Evolutionary conservation across 2,888 invertebrate genomes (phyloP).

Genomic region (Saturnia pavonia): DNA sequence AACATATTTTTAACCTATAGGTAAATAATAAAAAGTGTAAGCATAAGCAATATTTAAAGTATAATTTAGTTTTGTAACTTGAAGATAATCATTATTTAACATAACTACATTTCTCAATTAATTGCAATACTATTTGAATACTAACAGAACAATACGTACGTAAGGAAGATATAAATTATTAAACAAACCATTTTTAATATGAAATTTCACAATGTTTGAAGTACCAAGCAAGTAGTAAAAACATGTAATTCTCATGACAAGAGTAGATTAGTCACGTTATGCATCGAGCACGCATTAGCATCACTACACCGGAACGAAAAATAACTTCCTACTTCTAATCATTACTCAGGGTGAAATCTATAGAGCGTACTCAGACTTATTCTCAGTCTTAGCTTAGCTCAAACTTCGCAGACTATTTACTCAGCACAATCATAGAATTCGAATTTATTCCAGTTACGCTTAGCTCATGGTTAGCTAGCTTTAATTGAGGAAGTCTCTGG

Average conservation of each 20-base stretch:
- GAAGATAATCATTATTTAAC: background rate
- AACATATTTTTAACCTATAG: too few relatives aligned
- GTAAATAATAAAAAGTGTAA: background rate
- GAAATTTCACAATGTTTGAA: slow-evolving; percentile 7
- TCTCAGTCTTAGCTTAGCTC: too few relatives aligned
- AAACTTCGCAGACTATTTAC: too few relatives aligned
- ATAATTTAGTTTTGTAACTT: background rate
- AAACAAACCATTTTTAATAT: background rate
- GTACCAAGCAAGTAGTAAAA: background rate
- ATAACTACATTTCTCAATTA: background rate
- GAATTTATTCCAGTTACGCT: too few relatives aligned
- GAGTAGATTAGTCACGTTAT: slow-evolving; percentile 12
- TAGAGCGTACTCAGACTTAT: too few relatives aligned
- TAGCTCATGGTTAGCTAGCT: too few relatives aligned
- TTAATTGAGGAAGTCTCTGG: too few relatives aligned
- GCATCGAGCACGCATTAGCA: slow-evolving; percentile 11
- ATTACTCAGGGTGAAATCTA: too few relatives aligned
- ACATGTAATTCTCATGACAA: background rate
- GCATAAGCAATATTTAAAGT: background rate
- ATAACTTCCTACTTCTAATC: background rate
- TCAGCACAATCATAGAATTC: too few relatives aligned
- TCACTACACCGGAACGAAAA: slow-evolving; percentile 14
- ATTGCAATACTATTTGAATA: background rate
- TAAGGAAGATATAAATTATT: background rate
- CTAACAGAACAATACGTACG: background rate